phyloP scores from a whole-genome alignment of 2,797 vertebrate genomes.

The Streptopelia turtur region DNA sequence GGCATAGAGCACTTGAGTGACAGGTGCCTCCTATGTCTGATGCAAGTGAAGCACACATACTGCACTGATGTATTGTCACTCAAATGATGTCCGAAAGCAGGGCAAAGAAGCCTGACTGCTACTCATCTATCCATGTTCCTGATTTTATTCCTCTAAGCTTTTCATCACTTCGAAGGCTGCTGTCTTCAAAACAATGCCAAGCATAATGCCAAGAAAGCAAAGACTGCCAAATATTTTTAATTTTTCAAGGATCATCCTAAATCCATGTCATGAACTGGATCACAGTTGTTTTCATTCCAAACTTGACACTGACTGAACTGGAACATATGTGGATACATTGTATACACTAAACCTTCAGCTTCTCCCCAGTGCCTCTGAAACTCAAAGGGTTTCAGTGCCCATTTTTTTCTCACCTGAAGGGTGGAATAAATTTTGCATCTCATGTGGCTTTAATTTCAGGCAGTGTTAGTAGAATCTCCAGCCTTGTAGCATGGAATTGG shows the following conservation, averaged over 20 bases:
- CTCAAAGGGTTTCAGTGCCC: not conserved
- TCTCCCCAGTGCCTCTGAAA: not conserved
- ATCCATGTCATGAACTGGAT: not conserved
- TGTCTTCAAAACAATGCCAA: not conserved
- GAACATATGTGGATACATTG: not conserved
- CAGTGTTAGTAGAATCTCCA: slow-evolving; percentile 31
- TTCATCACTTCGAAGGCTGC: not conserved
- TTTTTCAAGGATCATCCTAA: not conserved
- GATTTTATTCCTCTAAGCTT: slow-evolving; percentile 3
- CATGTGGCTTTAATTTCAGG: slow-evolving; percentile 65
- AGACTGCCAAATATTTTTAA: slow-evolving; percentile 41
- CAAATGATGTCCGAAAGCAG: not conserved
- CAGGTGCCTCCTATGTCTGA: not conserved
- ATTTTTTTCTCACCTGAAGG: slow-evolving; percentile 54
- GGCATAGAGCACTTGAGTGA: not conserved
- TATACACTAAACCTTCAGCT: not conserved
- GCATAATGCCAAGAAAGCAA: not conserved
- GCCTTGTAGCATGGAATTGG: slow-evolving; percentile 26
- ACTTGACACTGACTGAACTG: not conserved
- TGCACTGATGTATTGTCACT: not conserved
- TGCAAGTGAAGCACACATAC: not conserved
- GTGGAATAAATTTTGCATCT: slow-evolving; percentile 41
- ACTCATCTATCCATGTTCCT: not conserved
- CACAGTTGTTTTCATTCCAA: slow-evolving; percentile 15
- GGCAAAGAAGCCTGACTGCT: not conserved